Base-by-base conservation (phyloP, 2,888 invertebrate genomes). In the Apocheima hispidaria region DNA sequence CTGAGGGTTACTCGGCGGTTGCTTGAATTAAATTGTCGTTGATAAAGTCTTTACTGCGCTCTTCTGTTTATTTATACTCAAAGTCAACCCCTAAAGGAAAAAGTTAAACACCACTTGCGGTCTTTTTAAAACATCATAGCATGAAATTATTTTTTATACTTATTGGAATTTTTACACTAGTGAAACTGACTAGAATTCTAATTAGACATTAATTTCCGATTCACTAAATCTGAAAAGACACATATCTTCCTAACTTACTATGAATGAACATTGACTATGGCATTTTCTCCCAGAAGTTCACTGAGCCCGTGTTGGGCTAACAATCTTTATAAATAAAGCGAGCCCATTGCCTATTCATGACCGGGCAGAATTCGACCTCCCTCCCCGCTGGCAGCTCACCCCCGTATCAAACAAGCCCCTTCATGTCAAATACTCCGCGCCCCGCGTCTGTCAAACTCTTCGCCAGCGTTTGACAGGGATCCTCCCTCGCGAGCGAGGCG, bases 401-500 rank as follows among this genome's bases (percentile, higher is more conserved):
- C 90, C 90, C 88, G 91, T 90, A 91, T 92, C 91, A 92, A 92
- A 91, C 91, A 90, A 90, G 92, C 91, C 92, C 92, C 92, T 92
- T 92, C 92, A 92, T 90, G 92, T 92, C 92, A 92, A 92, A 92
- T 89, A 90, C 92, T 91, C 91, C 88, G 88, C 90, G 87, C 92
- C 91, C 92, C 90, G 90, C 91, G 92, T 90, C 92, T 92, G 92
- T 92, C 92, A 92, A 92, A 92, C 92, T 92, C 91, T 92, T 91
- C 92, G 90, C 87, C 88, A 90, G 87, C 88, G 90, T 92, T 92
- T 92, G 92, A 92, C 92, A 92, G 90, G 91, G 91, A 90, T 89
- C 92, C 92, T 90, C 92, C 92, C 92, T 86, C 78, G 78, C 86
- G 75, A 78, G 88, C 85, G 87, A 88, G 88, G 88, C 82, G 90